phyloP scores from a whole-genome alignment of 2,888 invertebrate genomes.

The Nasonovia ribisnigri region DNA sequence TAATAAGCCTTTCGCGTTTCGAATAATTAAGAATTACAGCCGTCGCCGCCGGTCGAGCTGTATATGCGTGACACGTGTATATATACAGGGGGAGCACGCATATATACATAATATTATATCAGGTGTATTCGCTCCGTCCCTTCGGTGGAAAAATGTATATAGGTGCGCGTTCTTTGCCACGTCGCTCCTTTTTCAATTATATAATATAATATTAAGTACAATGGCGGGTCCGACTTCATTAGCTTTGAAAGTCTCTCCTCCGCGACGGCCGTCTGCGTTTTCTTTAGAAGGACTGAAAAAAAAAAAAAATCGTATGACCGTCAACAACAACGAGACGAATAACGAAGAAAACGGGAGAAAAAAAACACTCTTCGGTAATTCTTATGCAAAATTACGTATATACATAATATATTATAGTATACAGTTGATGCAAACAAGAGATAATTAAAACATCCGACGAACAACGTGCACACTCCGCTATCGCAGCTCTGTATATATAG shows the following conservation, averaged over 20 bases:
- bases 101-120: neutral
- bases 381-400: neutral
- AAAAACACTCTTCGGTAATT: conserved; percentile 6
- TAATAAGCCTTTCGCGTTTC: conserved; percentile 38
- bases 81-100: neutral
- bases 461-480: neutral
- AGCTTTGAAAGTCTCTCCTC: conserved; percentile 22
- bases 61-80: neutral
- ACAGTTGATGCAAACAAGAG: conserved; percentile 28
- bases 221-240: conserved; percentile 41
- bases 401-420: neutral
- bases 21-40: conserved; percentile 49
- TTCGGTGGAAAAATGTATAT: neutral
- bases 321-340: neutral
- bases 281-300: neutral
- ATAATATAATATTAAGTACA: neutral
- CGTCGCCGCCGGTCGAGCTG: neutral
- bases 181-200: neutral
- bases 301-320: neutral
- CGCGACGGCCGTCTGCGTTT: conserved; percentile 4
- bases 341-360: neutral
- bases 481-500: neutral
- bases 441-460: conserved; percentile 30
- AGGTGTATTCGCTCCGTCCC: neutral
- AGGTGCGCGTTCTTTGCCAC: neutral